Evolutionary conservation across 2,797 vertebrate species (phyloP).

Genomic region (Rhincodon typus): DNA sequence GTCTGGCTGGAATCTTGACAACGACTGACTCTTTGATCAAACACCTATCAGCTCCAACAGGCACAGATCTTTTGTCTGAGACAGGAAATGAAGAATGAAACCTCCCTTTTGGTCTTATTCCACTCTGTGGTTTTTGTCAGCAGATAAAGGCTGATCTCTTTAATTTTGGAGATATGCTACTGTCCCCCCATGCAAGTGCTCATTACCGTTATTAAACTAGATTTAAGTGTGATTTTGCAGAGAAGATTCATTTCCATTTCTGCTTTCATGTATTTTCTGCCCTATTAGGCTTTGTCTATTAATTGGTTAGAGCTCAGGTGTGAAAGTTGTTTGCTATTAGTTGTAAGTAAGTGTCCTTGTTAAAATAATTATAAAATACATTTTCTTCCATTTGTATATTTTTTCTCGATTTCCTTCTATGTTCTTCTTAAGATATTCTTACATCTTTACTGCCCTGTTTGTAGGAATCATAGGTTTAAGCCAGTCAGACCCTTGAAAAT

Average conservation of each 20-base stretch:
- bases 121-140: constrained; percentile 65
- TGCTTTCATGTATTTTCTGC: background rate
- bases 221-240: background rate
- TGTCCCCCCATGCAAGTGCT: constrained; percentile 27
- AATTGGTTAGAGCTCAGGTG: background rate
- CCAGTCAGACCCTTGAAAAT: background rate
- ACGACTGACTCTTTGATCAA: constrained; percentile 79
- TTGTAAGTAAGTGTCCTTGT: background rate
- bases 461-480: background rate
- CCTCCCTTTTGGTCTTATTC: constrained; percentile 72
- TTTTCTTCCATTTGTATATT: background rate
- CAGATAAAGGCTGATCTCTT: constrained; percentile 83
- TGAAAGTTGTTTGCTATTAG: background rate
- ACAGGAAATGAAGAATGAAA: constrained; percentile 77
- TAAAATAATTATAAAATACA: background rate
- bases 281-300: background rate
- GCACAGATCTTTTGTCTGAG: constrained; percentile 71
- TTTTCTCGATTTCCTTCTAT: background rate
- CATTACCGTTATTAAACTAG: constrained; percentile 9
- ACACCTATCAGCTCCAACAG: constrained; percentile 75
- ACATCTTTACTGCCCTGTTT: background rate
- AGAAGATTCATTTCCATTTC: background rate
- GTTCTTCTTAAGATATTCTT: background rate
- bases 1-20: constrained; percentile 67
- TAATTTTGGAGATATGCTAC: constrained; percentile 72